Conservation (phyloP, 2,113 vertebrate species). For the Carollia perspicillata region DNA sequence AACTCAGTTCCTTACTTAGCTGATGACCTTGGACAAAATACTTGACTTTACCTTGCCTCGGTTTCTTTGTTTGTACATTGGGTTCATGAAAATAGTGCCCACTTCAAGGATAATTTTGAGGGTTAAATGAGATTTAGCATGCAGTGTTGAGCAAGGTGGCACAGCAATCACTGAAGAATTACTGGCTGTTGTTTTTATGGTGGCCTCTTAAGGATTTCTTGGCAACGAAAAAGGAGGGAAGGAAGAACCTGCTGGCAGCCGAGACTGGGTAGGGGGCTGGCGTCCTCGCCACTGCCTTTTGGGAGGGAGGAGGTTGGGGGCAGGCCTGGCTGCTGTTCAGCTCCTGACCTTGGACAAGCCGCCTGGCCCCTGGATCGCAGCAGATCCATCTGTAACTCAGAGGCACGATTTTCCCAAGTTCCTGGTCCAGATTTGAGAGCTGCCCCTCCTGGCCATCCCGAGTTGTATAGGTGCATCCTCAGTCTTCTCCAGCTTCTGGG, state of each 20-base stretch:
- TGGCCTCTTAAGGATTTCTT: background rate
- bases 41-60: background rate
- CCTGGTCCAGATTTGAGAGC: background rate
- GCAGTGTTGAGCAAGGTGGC: background rate
- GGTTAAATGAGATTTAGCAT: background rate
- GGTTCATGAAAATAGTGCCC: background rate
- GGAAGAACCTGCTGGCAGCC: background rate
- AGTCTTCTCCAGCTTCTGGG: background rate
- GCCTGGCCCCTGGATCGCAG: background rate
- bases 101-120: background rate
- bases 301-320: background rate
- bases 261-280: background rate
- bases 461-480: rapidly evolving
- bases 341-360: background rate
- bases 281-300: rapidly evolving
- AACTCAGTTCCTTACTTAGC: background rate
- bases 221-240: background rate
- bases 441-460: background rate
- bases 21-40: background rate
- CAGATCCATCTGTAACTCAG: background rate
- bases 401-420: background rate
- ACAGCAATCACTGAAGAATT: background rate
- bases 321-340: background rate
- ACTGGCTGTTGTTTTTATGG: background rate
- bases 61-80: background rate